Base-by-base conservation (phyloP, 2,113 vertebrate species). In the Alosa alosa region DNA sequence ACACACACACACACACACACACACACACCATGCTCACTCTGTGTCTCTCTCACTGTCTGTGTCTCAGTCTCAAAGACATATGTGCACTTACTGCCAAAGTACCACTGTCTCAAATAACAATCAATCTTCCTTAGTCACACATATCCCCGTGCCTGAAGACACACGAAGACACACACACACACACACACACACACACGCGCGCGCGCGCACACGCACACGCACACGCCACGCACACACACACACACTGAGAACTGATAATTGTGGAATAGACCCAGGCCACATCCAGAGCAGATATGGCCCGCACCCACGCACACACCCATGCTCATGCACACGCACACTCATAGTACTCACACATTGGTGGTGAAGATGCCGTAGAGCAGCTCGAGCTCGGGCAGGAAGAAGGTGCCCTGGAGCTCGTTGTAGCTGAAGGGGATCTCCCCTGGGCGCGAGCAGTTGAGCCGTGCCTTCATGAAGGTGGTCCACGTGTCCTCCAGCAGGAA, bases 391-490 rank as follows among this genome's bases (percentile, higher is more conserved):
- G 98, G 97, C 85, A 99, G 95, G 91, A 97, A 97, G 92, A 99
- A 99, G 0, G 98, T 99, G 81, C 96, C 96, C 94, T 98, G 98
- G 86, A 99, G 94, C 90, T 99, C 98, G 2, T 98, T 96, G 92
- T 99, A 99, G 91, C 97, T 97, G 91, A 99, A 99, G 0, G 98
- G 98, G 90, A 99, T 97, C 92, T 99, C 98, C 2, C 98, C 98
- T 0, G 98, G 97, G 7, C 97, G 95, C 44, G 98, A 99, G 89
- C 98, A 99, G 94, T 99, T 99, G 18, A 99, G 94, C 2, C 98
- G 94, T 13, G 98, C 97, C 91, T 99, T 99, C 98, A 99, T 99
- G 93, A 99, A 99, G 0, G 98, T 99, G 86, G 98, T 99, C 98
- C 98, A 99, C 0, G 98, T 99, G 88, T 99, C 98, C 87, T 99